Percentiles rank a stretch among this genome's conserved stretches.
Conservation (phyloP, 2,113 vertebrate species). For the Rhinopithecus roxellana region DNA sequence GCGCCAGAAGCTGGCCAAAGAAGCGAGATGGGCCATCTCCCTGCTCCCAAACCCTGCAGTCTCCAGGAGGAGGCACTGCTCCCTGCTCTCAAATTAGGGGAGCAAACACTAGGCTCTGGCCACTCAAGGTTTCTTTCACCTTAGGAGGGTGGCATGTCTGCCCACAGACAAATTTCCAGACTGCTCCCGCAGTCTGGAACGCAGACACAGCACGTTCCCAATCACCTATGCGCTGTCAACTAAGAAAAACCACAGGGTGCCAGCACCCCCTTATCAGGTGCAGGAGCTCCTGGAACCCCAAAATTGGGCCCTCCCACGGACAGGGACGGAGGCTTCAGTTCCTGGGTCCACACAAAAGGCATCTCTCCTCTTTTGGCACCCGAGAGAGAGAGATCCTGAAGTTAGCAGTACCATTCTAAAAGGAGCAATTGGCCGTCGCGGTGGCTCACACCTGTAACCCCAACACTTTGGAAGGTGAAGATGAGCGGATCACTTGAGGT, state of each 20-base stretch:
- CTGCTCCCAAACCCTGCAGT: no score
- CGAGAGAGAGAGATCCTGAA: neutral
- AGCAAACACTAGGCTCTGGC: neutral
- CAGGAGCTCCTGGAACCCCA: neutral
- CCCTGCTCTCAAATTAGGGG: neutral
- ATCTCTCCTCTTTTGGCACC: neutral
- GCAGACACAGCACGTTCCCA: neutral
- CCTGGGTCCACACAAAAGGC: neutral
- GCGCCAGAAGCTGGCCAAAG: neutral
- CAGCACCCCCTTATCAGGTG: neutral
- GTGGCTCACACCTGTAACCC: no score
- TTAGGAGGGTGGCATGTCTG: neutral
- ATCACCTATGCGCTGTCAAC: neutral
- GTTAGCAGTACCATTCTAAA: neutral
- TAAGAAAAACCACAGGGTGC: neutral
- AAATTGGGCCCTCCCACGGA: neutral
- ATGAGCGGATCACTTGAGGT: no score
- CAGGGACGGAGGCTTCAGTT: neutral
- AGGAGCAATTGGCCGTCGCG: neutral
- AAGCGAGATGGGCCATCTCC: accelerated
- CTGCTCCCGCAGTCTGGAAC: neutral
- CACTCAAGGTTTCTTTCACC: no score
- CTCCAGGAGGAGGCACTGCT: no score
- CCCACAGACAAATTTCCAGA: neutral
- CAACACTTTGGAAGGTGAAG: no score